Percentiles rank a stretch among this genome's conserved stretches.
phyloP scores from a whole-genome alignment of 2,113 vertebrate genomes.

The Colius striatus region DNA sequence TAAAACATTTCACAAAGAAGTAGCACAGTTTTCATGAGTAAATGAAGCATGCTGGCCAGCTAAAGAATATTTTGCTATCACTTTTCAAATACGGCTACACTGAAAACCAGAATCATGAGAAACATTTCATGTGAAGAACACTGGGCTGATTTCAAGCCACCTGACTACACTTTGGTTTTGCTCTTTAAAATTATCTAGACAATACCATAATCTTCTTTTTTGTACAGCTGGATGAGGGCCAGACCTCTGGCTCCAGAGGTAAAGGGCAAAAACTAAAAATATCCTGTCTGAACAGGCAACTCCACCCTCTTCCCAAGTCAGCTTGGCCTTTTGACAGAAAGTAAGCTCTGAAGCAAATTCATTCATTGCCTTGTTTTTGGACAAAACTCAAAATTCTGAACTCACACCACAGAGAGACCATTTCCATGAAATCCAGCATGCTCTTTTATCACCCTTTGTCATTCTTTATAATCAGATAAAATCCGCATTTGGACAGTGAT shows the following conservation, averaged over 20 bases:
- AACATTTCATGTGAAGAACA: conserved; percentile 71
- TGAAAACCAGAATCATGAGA: conserved; percentile 71
- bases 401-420: conserved; percentile 63
- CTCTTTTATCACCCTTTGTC: conserved; percentile 66
- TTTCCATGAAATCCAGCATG: conserved; percentile 64
- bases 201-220: conserved; percentile 78
- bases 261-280: conserved; percentile 83
- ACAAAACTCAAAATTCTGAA: conserved; percentile 70
- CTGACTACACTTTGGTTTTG: conserved; percentile 78
- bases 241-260: conserved; percentile 86
- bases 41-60: conserved; percentile 54
- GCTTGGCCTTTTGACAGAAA: conserved; percentile 83
- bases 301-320: conserved; percentile 81
- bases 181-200: conserved; percentile 79
- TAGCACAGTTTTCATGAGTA: conserved; percentile 47
- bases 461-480: conserved; percentile 32
- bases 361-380: conserved; percentile 78
- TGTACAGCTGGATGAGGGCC: conserved; percentile 75
- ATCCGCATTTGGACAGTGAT: not conserved
- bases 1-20: conserved; percentile 46
- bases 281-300: conserved; percentile 82
- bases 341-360: conserved; percentile 77
- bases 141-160: conserved; percentile 74
- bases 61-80: conserved; percentile 55
- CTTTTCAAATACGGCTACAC: conserved; percentile 57